These are phyloP conservation scores for Harpalus rubripes DNA, from an alignment of 2,888 invertebrate species.

Conservation along the genomic window DNA sequence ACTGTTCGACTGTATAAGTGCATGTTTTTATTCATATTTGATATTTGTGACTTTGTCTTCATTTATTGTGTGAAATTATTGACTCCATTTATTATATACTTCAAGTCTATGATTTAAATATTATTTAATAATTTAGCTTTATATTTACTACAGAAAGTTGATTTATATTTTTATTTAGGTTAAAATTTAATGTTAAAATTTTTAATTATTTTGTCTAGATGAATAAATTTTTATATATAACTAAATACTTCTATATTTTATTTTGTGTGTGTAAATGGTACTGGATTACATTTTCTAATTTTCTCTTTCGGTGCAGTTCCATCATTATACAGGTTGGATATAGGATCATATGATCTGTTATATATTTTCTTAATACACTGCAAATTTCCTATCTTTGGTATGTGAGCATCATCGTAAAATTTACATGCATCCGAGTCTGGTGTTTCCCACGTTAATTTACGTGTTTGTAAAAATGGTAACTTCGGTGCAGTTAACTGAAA, in stretches of 20 bases:
- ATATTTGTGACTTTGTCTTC: constrained; percentile 59
- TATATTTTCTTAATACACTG: constrained; percentile 68
- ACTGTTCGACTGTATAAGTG: constrained; percentile 64
- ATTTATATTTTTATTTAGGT: constrained; percentile 59
- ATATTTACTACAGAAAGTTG: constrained; percentile 48
- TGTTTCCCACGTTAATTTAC: constrained; percentile 70
- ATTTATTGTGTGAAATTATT: constrained; percentile 41
- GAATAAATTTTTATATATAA: constrained; percentile 67
- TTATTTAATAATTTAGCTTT: constrained; percentile 58
- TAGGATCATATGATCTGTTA: constrained; percentile 71
- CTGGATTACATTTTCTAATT: constrained; percentile 66
- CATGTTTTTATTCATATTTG: constrained; percentile 62
- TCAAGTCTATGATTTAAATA: constrained; percentile 42
- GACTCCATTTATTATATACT: constrained; percentile 36
- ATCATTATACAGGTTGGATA: constrained; percentile 71
- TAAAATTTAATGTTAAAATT: constrained; percentile 63
- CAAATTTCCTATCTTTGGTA: constrained; percentile 69
- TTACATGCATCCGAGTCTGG: constrained; percentile 69
- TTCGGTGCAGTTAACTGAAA: constrained; percentile 72
- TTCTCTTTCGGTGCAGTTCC: constrained; percentile 69
- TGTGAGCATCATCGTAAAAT: constrained; percentile 73
- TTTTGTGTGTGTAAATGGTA: constrained; percentile 57
- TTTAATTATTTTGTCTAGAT: constrained; percentile 67
- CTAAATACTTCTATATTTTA: constrained; percentile 18
- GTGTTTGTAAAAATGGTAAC: constrained; percentile 72